These are phyloP conservation scores for Gymnothorax javanicus DNA, from an alignment of 2,797 vertebrate species.

Conservation along the genomic window DNA sequence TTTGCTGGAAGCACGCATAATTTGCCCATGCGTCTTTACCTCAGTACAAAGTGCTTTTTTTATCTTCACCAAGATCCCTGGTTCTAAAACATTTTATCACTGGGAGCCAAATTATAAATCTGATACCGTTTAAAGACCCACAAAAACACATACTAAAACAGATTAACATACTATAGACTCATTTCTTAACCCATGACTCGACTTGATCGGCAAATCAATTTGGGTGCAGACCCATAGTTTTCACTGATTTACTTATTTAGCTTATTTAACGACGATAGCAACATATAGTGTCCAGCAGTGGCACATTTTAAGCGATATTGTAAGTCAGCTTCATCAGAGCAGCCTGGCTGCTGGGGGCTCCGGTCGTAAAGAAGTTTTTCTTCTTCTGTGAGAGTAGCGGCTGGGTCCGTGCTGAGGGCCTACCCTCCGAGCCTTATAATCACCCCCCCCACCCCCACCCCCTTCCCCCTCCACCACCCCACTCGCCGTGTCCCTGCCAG, in stretches of 20 bases:
- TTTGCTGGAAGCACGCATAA: neutral
- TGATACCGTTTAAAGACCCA: too few species aligned
- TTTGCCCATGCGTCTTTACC: neutral
- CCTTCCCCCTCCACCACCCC: neutral
- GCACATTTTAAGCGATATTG: neutral
- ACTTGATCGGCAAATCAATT: too few species aligned
- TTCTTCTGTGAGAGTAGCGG: neutral
- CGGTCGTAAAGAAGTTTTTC: neutral
- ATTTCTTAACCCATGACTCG: too few species aligned
- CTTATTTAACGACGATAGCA: neutral
- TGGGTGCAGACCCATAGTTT: too few species aligned
- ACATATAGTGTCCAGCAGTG: neutral
- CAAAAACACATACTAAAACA: too few species aligned
- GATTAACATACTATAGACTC: too few species aligned
- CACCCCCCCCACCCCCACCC: neutral
- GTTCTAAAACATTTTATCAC: too few species aligned
- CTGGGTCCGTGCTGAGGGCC: neutral
- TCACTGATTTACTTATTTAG: neutral
- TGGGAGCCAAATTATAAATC: too few species aligned
- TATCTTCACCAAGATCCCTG: neutral
- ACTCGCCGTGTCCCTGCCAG: neutral
- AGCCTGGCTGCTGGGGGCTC: neutral
- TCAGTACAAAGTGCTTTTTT: neutral
- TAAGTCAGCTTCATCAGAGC: neutral
- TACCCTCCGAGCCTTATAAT: neutral